Base-by-base conservation (phyloP, 1,140 invertebrate genomes). In the Diachasma alloeum region DNA sequence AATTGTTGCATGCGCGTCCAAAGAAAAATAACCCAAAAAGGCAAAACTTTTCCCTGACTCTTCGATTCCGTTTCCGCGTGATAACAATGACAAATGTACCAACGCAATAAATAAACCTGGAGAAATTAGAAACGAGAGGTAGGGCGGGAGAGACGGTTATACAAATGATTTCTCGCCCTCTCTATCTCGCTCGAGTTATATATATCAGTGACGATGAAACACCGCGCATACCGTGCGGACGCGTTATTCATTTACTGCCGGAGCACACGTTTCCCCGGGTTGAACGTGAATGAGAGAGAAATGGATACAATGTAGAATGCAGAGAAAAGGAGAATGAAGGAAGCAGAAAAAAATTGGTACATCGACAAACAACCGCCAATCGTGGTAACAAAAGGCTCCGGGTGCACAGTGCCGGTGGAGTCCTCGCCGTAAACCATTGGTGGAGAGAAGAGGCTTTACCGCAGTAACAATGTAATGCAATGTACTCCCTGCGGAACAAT, bases 401-500 rank as follows among this genome's bases (percentile, higher is more conserved):
- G 15, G 19, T 39, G 6, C 36, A 15, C 37, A 24, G 56, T n/a
- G 36, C 11, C 46, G 6, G 31, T 31, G 31, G 31, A 31, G 31
- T 6, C 59, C 37, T 44, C 67, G 48, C 68, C 22, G 11, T 63
- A 75, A 75, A 68, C 78, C 68, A 85, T 85, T 85, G 84, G 3
- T 85, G 39, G 73, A 78, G 77, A 79, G 79, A 80, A 81, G 79
- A 77, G 81, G 74, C 81, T 67, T 69, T 80, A 80, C 81, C 81
- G 80, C 83, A 73, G 72, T 81, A 84, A 85, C 83, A 84, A 84
- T 79, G 81, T 85, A 84, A 53, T 80, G 84, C 46, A 74, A 36
- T 72, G 84, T 86, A 81, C 84, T 83, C 80, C 80, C 81, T 74
- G 79, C 9, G 24, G 81, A 86, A 88, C 85, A 86, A 87, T 86